Percentiles rank a stretch among this genome's conserved stretches.
These are phyloP conservation scores for Chironomus tentans DNA, from an alignment of 2,888 invertebrate genomes.

Conservation along the genomic window DNA sequence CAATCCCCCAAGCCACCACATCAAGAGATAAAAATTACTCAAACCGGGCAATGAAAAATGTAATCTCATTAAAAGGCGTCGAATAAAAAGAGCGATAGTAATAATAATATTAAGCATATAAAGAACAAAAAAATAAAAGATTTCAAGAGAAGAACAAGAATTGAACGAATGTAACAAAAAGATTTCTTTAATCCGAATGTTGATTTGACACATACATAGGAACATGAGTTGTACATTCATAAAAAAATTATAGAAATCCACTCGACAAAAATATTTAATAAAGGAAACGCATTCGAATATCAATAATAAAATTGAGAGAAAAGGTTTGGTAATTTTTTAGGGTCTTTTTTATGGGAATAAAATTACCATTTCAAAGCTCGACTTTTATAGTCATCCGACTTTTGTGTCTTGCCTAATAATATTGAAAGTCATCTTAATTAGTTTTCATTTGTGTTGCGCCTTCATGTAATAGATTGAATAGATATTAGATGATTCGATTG, in stretches of 20 bases:
- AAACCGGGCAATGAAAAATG: slow-evolving; percentile 1
- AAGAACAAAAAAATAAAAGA: neutral
- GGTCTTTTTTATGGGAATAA: slow-evolving; percentile 13
- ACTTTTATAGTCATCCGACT: slow-evolving; percentile 1
- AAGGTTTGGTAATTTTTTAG: neutral
- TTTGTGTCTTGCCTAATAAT: slow-evolving; percentile 1
- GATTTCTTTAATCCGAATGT: neutral
- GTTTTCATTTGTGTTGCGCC: neutral
- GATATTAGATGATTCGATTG: neutral
- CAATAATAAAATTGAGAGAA: slow-evolving; percentile 8
- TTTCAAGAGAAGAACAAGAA: neutral
- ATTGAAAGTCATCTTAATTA: slow-evolving; percentile 24
- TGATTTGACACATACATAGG: too few relatives aligned
- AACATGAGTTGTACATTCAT: neutral
- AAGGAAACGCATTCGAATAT: slow-evolving; percentile 26
- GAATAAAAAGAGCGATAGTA: neutral
- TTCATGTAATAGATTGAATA: neutral
- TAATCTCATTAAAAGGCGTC: slow-evolving; percentile 10
- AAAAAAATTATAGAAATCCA: neutral
- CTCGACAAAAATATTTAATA: neutral
- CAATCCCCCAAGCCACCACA: too few relatives aligned
- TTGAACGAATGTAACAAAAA: neutral
- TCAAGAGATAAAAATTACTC: too few relatives aligned
- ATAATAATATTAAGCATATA: too few relatives aligned
- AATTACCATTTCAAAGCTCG: slow-evolving; percentile 21